Evolutionary conservation across 2,113 vertebrate species (phyloP).

Genomic region (Spea bombifrons): DNA sequence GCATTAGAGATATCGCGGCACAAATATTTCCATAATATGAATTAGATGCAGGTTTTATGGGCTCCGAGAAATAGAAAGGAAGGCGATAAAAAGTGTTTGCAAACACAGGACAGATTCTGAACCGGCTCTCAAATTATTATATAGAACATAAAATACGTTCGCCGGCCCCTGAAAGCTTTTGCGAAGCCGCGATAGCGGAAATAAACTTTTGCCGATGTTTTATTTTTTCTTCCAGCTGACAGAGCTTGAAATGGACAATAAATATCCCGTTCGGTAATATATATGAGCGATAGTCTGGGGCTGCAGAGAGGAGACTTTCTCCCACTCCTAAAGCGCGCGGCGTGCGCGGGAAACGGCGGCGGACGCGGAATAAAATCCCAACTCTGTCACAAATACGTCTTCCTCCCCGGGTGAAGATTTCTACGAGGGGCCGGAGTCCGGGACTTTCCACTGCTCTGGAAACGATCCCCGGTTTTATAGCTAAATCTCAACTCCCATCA

Average conservation of each 20-base stretch:
- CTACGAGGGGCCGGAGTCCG: constrained; percentile 63
- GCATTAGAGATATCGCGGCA: neutral
- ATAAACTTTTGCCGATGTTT: constrained; percentile 34
- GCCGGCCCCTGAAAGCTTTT: constrained; percentile 1
- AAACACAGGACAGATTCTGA: constrained; percentile 15
- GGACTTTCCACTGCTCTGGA: neutral
- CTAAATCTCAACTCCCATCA: no score
- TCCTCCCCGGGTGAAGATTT: constrained; percentile 62
- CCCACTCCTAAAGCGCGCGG: constrained; percentile 9
- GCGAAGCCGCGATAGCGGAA: constrained; percentile 17
- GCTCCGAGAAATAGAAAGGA: constrained; percentile 1
- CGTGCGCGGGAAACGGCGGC: constrained; percentile 12
- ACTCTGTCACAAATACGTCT: constrained; percentile 57
- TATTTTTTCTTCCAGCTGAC: constrained; percentile 20
- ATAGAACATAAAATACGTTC: constrained; percentile 38
- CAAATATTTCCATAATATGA: constrained; percentile 43
- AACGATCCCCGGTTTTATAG: no score
- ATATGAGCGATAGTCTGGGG: constrained; percentile 22
- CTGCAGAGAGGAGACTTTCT: neutral
- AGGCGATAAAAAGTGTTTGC: constrained; percentile 9
- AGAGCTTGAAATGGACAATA: constrained; percentile 29
- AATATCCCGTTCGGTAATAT: constrained; percentile 27
- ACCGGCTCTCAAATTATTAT: constrained; percentile 36
- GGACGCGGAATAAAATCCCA: constrained; percentile 54
- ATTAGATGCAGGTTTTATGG: constrained; percentile 31